phyloP scores from a whole-genome alignment of 2,888 invertebrate species.

The Dicyrtomina minuta region DNA sequence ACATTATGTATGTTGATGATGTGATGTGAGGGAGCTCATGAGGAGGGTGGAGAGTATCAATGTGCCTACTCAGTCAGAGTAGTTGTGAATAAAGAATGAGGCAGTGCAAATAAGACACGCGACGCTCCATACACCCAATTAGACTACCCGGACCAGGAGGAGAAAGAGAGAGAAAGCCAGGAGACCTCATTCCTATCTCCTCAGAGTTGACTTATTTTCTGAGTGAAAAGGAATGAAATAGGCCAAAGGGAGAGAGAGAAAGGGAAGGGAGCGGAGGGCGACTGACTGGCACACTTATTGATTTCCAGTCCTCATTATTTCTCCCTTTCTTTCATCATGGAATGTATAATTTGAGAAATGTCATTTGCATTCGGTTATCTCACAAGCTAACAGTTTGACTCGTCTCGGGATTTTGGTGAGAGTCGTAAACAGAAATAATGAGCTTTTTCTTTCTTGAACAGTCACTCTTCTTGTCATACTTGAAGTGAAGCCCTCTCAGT shows the following conservation, averaged over 20 bases:
- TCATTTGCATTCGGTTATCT: slow-evolving; percentile 18
- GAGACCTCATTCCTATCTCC: too few relatives aligned
- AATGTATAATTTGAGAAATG: slow-evolving; percentile 6
- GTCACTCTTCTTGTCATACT: not conserved
- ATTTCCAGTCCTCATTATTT: slow-evolving; percentile 9
- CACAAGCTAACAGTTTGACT: not conserved
- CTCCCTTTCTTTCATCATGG: not conserved
- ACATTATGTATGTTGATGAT: too few relatives aligned
- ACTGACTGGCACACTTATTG: not conserved
- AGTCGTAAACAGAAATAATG: slow-evolving; percentile 18
- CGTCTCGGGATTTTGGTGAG: not conserved
- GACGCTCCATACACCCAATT: too few relatives aligned
- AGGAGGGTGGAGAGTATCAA: too few relatives aligned
- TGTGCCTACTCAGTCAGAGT: too few relatives aligned
- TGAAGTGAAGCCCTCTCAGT: not conserved
- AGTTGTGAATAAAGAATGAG: too few relatives aligned
- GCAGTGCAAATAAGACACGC: too few relatives aligned
- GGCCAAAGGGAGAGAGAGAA: not conserved
- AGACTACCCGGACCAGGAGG: too few relatives aligned
- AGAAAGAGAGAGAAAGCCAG: too few relatives aligned
- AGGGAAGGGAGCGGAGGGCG: not conserved
- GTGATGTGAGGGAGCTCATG: too few relatives aligned
- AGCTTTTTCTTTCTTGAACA: slow-evolving; percentile 2
- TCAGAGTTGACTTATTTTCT: not conserved
- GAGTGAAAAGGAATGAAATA: too few relatives aligned